phyloP scores from a whole-genome alignment of 2,888 invertebrate genomes.

The Caenorhabditis drosophilae region DNA sequence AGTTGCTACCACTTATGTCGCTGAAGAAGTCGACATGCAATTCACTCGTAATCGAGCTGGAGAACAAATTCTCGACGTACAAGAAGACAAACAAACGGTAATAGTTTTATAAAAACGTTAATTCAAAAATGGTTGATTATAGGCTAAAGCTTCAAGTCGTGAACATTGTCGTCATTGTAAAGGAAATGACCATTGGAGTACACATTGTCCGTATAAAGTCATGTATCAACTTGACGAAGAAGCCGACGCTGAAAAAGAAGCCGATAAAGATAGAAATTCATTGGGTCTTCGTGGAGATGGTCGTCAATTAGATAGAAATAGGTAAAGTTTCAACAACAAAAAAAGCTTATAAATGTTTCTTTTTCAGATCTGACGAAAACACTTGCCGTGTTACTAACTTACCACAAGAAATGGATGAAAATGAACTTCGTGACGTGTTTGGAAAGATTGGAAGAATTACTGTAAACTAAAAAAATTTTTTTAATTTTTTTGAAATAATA shows the following conservation, averaged over 20 bases:
- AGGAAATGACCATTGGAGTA: slow-evolving; percentile 88
- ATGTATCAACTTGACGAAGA: slow-evolving; percentile 56
- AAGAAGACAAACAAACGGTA: slow-evolving; percentile 58
- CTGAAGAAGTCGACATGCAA: slow-evolving; percentile 93
- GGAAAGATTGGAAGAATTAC: slow-evolving; percentile 80
- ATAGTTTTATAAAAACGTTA: neutral
- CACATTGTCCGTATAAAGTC: slow-evolving; percentile 96
- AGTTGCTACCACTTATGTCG: slow-evolving; percentile 88
- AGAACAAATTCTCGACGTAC: slow-evolving; percentile 70
- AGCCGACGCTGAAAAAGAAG: slow-evolving; percentile 47
- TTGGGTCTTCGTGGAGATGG: slow-evolving; percentile 26
- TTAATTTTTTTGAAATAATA: no score
- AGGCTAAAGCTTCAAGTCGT: slow-evolving; percentile 50
- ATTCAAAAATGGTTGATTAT: neutral
- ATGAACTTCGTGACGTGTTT: slow-evolving; percentile 92
- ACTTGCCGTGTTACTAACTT: slow-evolving; percentile 96
- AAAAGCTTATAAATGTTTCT: neutral
- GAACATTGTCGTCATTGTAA: slow-evolving; percentile 68
- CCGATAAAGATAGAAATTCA: slow-evolving; percentile 26
- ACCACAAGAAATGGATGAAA: slow-evolving; percentile 89
- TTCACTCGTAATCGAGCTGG: slow-evolving; percentile 70
- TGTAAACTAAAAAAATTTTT: slow-evolving; percentile 6
- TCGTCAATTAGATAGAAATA: slow-evolving; percentile 28
- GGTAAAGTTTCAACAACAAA: slow-evolving; percentile 6
- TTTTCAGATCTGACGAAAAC: slow-evolving; percentile 72